Evolutionary conservation across 2,113 vertebrate species (phyloP).

Genomic region (Varanus salvator): DNA sequence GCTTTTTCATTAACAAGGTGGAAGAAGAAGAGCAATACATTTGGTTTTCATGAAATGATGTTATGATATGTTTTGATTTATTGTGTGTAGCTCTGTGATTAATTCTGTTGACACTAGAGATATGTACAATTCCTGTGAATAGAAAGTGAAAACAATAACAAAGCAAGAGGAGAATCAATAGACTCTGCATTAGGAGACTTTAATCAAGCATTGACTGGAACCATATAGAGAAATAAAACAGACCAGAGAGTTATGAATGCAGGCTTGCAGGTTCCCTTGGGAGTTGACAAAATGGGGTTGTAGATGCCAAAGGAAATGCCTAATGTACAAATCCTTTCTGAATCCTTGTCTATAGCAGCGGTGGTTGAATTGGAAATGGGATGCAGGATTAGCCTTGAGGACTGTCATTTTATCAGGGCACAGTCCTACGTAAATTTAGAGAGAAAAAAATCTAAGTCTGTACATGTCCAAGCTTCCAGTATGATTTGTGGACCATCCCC

Average conservation of each 20-base stretch:
- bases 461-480: too few species aligned
- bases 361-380: neutral
- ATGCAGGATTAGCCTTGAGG: neutral
- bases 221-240: neutral
- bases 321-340: neutral
- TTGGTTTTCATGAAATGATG: slow-evolving; percentile 9
- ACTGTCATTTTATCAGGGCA: too few species aligned
- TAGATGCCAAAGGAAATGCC: neutral
- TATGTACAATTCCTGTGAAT: neutral
- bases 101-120: slow-evolving; percentile 18
- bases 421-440: too few species aligned
- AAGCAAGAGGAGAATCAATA: neutral
- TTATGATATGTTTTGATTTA: neutral
- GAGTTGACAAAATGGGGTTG: neutral
- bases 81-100: slow-evolving; percentile 33
- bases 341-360: neutral
- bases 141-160: slow-evolving; percentile 4
- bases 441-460: too few species aligned
- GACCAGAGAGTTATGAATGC: slow-evolving; percentile 1
- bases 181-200: neutral
- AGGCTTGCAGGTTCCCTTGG: neutral
- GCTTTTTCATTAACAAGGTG: neutral
- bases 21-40: neutral
- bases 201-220: slow-evolving; percentile 4
- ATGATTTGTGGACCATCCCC: too few species aligned